These are phyloP conservation scores for Caenorhabditis brenneri DNA, from an alignment of 1,140 invertebrate species.

Conservation along the genomic window DNA sequence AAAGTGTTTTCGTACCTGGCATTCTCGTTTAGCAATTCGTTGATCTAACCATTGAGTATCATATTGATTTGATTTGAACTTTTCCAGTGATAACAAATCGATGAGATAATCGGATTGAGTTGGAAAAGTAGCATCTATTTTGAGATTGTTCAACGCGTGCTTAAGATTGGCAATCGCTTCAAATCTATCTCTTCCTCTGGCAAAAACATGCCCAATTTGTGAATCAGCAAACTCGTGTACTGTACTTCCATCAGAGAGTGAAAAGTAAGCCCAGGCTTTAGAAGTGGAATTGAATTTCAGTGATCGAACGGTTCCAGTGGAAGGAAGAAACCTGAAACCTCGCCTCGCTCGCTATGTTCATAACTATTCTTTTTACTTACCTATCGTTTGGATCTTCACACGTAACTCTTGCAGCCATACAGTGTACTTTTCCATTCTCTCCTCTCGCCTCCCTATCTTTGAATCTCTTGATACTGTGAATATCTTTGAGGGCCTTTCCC, in stretches of 20 bases:
- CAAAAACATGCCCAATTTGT: conserved; percentile 99
- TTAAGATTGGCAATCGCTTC: conserved; percentile 81
- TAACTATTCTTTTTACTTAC: no score
- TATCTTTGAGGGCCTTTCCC: conserved; percentile 98
- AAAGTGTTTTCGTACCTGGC: no score
- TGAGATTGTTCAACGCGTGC: conserved; percentile 93
- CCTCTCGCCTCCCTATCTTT: neutral
- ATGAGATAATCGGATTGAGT: conserved; percentile 99
- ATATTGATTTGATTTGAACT: conserved; percentile 86
- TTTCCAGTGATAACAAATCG: conserved; percentile 88
- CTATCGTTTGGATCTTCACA: conserved; percentile 98
- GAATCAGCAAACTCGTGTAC: conserved; percentile 99
- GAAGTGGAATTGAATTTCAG: conserved; percentile 39
- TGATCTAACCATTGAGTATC: conserved; percentile 97
- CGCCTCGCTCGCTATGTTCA: no score
- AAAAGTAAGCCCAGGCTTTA: conserved; percentile 99
- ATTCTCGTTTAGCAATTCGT: conserved; percentile 83
- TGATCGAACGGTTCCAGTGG: conserved; percentile 45
- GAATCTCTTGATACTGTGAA: conserved; percentile 87
- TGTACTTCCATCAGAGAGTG: conserved; percentile 93
- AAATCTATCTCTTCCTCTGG: conserved; percentile 91
- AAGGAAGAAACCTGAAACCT: conserved; percentile 72
- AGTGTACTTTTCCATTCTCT: neutral
- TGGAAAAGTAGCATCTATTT: conserved; percentile 94
- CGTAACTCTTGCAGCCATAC: conserved; percentile 44